Evolutionary conservation across 2,888 invertebrate species (phyloP).

Genomic region (Pristionchus arcanus): DNA sequence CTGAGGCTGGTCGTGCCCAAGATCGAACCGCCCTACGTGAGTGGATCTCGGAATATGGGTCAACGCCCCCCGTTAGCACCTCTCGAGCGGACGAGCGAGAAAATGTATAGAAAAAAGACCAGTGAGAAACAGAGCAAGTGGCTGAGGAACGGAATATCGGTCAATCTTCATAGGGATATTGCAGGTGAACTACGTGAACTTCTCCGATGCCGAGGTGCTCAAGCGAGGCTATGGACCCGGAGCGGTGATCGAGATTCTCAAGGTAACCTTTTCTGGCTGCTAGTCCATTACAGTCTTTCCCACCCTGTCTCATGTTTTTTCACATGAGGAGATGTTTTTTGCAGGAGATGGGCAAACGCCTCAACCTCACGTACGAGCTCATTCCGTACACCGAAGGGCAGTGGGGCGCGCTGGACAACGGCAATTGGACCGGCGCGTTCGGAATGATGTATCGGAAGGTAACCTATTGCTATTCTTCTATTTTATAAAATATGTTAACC

Average conservation of each 20-base stretch:
- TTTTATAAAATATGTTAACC: too few species aligned
- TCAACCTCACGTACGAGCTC: constrained; percentile 73
- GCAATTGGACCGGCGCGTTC: constrained; percentile 74
- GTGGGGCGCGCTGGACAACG: constrained; percentile 69
- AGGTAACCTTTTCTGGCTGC: not conserved
- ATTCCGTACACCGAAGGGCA: constrained; percentile 52
- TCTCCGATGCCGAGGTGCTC: constrained; percentile 65
- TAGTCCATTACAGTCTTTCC: too few species aligned
- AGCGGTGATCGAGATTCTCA: constrained; percentile 75
- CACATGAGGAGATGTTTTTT: too few species aligned
- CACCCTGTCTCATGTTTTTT: too few species aligned
- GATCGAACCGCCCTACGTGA: constrained; percentile 72
- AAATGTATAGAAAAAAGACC: too few species aligned
- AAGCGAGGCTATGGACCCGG: constrained; percentile 75
- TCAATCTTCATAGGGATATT: too few species aligned
- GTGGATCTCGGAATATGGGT: not conserved
- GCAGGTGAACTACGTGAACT: constrained; percentile 76
- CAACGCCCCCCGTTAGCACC: too few species aligned
- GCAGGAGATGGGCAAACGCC: constrained; percentile 64
- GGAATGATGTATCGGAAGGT: constrained; percentile 67
- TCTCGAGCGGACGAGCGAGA: too few species aligned
- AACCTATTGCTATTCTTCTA: not conserved
- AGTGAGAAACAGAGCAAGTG: too few species aligned
- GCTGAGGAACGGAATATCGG: too few species aligned
- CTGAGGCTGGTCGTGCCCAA: constrained; percentile 67